Conservation (phyloP, 2,888 invertebrate species). For the Noctua janthe region DNA sequence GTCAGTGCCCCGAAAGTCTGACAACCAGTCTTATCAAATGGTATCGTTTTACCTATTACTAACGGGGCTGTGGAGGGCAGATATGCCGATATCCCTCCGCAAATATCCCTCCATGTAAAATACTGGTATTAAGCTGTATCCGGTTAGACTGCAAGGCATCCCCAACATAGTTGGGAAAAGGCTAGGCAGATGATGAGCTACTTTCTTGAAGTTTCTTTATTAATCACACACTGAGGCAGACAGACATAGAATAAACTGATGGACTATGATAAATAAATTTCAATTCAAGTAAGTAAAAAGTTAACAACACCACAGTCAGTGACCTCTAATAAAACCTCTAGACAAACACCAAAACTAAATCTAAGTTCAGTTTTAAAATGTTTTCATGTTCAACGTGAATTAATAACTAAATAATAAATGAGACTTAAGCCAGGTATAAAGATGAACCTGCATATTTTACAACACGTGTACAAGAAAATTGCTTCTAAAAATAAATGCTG, state of each 20-base stretch:
- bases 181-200: too few species aligned
- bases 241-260: not conserved
- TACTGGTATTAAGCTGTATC: too few species aligned
- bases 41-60: too few species aligned
- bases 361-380: not conserved
- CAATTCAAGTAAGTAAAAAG: not conserved
- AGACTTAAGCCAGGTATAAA: conserved; percentile 8
- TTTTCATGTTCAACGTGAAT: not conserved
- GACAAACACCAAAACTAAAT: not conserved
- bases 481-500: conserved; percentile 15
- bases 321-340: not conserved
- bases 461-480: conserved; percentile 21
- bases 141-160: too few species aligned
- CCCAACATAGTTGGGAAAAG: too few species aligned
- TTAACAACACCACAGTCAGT: not conserved
- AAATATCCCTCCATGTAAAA: too few species aligned
- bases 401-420: conserved; percentile 7
- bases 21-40: too few species aligned
- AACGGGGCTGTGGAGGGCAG: too few species aligned
- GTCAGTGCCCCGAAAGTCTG: too few species aligned
- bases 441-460: conserved; percentile 33
- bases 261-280: not conserved
- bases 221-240: not conserved
- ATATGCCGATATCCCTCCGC: too few species aligned
- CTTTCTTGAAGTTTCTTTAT: not conserved